These are phyloP conservation scores for Sminthurinus signatus DNA, from an alignment of 1,140 invertebrate genomes.

Conservation along the genomic window DNA sequence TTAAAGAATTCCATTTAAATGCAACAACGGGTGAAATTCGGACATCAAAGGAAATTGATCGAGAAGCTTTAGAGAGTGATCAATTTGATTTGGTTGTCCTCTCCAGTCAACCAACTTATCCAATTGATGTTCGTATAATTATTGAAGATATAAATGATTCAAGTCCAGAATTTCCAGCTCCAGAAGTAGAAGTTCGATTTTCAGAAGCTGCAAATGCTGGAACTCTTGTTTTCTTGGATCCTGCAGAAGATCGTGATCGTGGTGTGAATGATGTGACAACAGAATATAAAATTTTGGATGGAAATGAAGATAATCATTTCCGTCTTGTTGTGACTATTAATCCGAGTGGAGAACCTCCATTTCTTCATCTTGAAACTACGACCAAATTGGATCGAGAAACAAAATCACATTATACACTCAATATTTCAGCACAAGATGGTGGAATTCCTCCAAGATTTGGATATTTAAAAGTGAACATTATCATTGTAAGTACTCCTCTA, in stretches of 20 bases:
- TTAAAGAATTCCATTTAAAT: conserved; percentile 73
- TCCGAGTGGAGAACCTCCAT: conserved; percentile 77
- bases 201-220: conserved; percentile 84
- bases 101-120: conserved; percentile 86
- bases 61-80: conserved; percentile 67
- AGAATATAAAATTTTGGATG: conserved; percentile 79
- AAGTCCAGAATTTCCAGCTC: conserved; percentile 79
- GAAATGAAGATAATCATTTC: conserved; percentile 81
- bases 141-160: conserved; percentile 86
- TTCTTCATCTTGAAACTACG: conserved; percentile 82
- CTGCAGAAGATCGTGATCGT: conserved; percentile 76
- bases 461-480: conserved; percentile 81
- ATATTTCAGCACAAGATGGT: conserved; percentile 82
- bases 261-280: conserved; percentile 78
- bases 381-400: conserved; percentile 83
- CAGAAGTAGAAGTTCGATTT: conserved; percentile 73
- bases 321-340: conserved; percentile 76
- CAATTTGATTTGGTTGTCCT: conserved; percentile 81
- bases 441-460: conserved; percentile 71
- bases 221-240: conserved; percentile 75
- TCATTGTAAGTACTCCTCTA: too few species aligned
- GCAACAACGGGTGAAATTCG: conserved; percentile 71
- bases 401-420: conserved; percentile 71
- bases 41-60: conserved; percentile 70
- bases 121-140: conserved; percentile 79